Evolutionary conservation across 2,888 invertebrate species (phyloP), one percentile per base, ranked within the genome.

Genomic region (Cerastis leucographa): DNA sequence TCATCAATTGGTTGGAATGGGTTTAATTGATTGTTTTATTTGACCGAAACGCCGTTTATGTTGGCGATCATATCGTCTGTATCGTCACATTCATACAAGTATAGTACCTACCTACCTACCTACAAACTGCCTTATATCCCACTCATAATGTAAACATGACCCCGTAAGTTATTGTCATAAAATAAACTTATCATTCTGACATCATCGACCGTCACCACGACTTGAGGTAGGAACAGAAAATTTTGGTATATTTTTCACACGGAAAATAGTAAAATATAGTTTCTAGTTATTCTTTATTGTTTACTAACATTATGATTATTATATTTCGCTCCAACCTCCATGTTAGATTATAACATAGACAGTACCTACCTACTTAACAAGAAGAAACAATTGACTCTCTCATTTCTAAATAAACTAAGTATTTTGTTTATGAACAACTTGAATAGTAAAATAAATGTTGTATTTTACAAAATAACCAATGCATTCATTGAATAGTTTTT

Each of bases 11-110:
- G 64, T 62, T 65, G n/a, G 14, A 56, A 64, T 56, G 14, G 9
- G 29, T 12, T 64, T 70, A 70, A 64, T 70, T 76, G 11, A 64
- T 40, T 54, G 51, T 76, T 69, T 68, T 54, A 40, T 62, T 67
- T 46, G 6, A 74, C 17, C 40, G 25, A 56, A 56, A 17, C 42
- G n/a, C 42, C 8, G 17, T 42, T n/a, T 64, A 42, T 44, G n/a
- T 42, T 29, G 4, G 8, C 40, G 22, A 40, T 22, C 22, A 40
- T 61, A 14, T n/a, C 2, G 25, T 61, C 5, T 22, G 35, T 22
- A 62, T 35, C 64, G 35, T 64, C 42, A 42, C 42, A 64, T 64
- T 64, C 42, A 64, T n/a, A 64, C n/a, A 64, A 64, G 19, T 59
- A 25, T 54, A 14, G 22, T 17, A 17, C 1, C 22, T n/a, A n/a